phyloP scores from a whole-genome alignment of 2,113 vertebrate genomes.

The Tylochromis polylepis region DNA sequence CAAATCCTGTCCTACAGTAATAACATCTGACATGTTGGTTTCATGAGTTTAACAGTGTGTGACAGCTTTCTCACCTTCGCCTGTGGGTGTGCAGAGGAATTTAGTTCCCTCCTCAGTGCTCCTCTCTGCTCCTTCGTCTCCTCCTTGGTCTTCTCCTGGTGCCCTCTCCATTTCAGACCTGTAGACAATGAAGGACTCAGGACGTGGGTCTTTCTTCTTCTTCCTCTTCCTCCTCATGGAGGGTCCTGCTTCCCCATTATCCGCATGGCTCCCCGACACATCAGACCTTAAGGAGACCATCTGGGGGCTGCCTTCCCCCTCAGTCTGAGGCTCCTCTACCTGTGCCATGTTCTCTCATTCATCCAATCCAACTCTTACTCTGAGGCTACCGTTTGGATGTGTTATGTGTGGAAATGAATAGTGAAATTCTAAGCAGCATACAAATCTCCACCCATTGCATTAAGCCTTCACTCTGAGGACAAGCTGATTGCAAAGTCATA shows the following conservation, averaged over 20 bases:
- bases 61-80: constrained; percentile 76
- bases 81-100: constrained; percentile 82
- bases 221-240: constrained; percentile 81
- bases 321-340: constrained; percentile 55
- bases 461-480: not conserved
- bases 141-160: constrained; percentile 77
- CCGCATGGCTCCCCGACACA: constrained; percentile 63
- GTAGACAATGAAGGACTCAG: constrained; percentile 94
- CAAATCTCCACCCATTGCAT: not conserved
- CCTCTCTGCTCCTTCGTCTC: constrained; percentile 80
- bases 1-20: not conserved
- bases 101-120: constrained; percentile 84
- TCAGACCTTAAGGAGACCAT: constrained; percentile 68
- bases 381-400: not conserved
- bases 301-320: constrained; percentile 71
- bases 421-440: not conserved
- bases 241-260: constrained; percentile 79
- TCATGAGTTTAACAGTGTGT: not conserved
- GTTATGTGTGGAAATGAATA: not conserved
- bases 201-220: constrained; percentile 86
- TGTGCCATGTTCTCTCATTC: constrained; percentile 59
- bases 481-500: not conserved
- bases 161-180: constrained; percentile 82
- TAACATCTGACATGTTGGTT: not conserved
- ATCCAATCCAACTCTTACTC: not conserved